Evolutionary conservation across 2,797 vertebrate genomes (phyloP), one percentile per base, ranked within the genome.

Genomic region (Decapterus maruadsi): DNA sequence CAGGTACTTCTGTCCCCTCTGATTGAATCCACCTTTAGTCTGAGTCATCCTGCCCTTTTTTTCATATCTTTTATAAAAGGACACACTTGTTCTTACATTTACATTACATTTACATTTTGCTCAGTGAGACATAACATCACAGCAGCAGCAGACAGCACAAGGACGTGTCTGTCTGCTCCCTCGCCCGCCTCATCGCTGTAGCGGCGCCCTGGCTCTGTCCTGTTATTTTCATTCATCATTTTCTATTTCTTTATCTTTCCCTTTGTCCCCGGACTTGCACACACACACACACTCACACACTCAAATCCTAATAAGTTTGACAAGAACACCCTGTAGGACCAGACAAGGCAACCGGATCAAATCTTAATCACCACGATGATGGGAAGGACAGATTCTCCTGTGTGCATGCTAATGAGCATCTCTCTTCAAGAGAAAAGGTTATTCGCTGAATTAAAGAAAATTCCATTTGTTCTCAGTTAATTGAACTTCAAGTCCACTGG

Each of bases 301-400:
- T 51, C 11, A 71, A 34, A 62, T 58, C 57, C 57, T 77, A 74
- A 80, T 76, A 79, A 45, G 65, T 87, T 86, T 83, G 69, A 80
- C 59, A 76, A 69, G 59, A 88, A 80, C 76, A 86, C 67, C 66
- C 59, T 80, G 63, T 80, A 77, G 68, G 53, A 88, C 31, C 36
- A 80, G 61, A 38, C 61, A 31, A 79, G 77, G 74, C 63, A 66
- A 79, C 62, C 66, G 3, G 82, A 90, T 84, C 70, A 80, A 80
- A 85, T 88, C 78, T 69, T 85, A 85, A 89, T 88, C 73, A 78
- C 45, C 50, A 36, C 6, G 0, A 71, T 75, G 80, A 84, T 76
- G 68, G 22, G 69, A 73, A 70, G 78, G 61, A 78, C 73, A 69
- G 51, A 67, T 76, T 72, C 55, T 75, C 29, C 13, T 70, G 76